Evolutionary conservation across 2,113 vertebrate genomes (phyloP), one percentile per base, ranked within the genome.

Genomic region (Falco punctatus): DNA sequence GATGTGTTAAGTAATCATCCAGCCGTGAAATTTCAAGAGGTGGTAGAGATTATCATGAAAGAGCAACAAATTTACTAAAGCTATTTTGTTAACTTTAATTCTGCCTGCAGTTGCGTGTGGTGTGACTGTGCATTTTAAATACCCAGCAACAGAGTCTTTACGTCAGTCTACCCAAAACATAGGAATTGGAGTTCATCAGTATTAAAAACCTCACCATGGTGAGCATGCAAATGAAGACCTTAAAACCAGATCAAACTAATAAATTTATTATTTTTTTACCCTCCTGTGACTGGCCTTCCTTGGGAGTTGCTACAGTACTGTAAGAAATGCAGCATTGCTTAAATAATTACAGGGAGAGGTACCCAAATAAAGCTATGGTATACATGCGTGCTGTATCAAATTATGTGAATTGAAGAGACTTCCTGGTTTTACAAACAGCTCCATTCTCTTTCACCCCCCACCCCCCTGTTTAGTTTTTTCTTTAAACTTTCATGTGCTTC

Each of bases 121-220:
- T 69, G 77, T 95, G 93, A 85, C 78, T 69, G 51, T 28, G 62
- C 90, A 84, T 97, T 96, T 86, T 90, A 74, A 83, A 85, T 88
- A 78, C 32, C 16, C 42, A 91, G 66, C 32, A 86, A 28, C 7
- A 52, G 69, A 77, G 57, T 32, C 81, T 82, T 95, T 52, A 22
- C 71, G 74, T 64, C 40, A 49, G 27, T 64, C 7, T 1, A 5
- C 77, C 65, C 49, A 40, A 71, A 96, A 94, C 38, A 32, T n/a
- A 84, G 77, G 48, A 81, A 81, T 92, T 89, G 33, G 81, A 17
- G 38, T 92, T 84, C 42, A 81, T 44, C 23, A 13, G 12, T 78
- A 44, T 81, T 71, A 61, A 66, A 87, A 92, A 27, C 18, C 8
- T 80, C 15, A 10, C 24, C 32, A 5, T 0, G 1, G 46, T 35